Percentiles rank a stretch among this genome's conserved stretches.
These are phyloP conservation scores for Haliclona indistincta DNA, from an alignment of 37 sponge, comb jelly and placozoan species.

Conservation along the genomic window DNA sequence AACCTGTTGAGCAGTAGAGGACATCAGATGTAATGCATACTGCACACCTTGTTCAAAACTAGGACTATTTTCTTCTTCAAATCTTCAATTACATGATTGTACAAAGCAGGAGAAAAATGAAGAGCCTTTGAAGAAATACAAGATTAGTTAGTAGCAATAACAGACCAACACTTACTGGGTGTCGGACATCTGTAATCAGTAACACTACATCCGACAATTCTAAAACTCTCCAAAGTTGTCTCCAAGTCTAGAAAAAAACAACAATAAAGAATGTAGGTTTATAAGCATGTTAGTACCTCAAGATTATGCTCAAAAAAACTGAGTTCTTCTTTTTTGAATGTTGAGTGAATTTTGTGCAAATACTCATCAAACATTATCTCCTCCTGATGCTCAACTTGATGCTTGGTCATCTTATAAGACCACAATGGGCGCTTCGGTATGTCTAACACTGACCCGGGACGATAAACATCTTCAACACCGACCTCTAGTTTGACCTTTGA, in stretches of 20 bases:
- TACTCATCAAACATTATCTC: slow-evolving; percentile 63
- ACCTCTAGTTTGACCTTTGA: slow-evolving; percentile 58
- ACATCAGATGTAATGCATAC: neutral
- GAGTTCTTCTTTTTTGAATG: slow-evolving; percentile 36
- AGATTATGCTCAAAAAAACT: slow-evolving; percentile 97
- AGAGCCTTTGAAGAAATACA: slow-evolving; percentile 52
- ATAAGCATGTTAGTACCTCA: slow-evolving; percentile 55
- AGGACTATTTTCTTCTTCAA: slow-evolving; percentile 77
- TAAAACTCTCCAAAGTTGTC: slow-evolving; percentile 96
- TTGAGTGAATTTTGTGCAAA: slow-evolving; percentile 55
- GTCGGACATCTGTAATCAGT: slow-evolving; percentile 77
- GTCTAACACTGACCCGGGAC: slow-evolving; percentile 74
- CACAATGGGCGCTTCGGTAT: slow-evolving; percentile 87
- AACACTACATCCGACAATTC: slow-evolving; percentile 89
- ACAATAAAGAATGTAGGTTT: neutral
- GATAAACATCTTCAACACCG: slow-evolving; percentile 66
- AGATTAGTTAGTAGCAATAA: neutral
- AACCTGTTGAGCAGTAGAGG: slow-evolving; percentile 44
- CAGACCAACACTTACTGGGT: slow-evolving; percentile 57
- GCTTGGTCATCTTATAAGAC: slow-evolving; percentile 63
- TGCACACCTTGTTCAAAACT: slow-evolving; percentile 85
- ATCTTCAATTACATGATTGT: slow-evolving; percentile 66
- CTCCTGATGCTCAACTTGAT: slow-evolving; percentile 56
- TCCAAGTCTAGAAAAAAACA: slow-evolving; percentile 79
- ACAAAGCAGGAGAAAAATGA: slow-evolving; percentile 89